These are phyloP conservation scores for Dromas ardeola DNA, from an alignment of 2,113 vertebrate genomes.

Conservation along the genomic window DNA sequence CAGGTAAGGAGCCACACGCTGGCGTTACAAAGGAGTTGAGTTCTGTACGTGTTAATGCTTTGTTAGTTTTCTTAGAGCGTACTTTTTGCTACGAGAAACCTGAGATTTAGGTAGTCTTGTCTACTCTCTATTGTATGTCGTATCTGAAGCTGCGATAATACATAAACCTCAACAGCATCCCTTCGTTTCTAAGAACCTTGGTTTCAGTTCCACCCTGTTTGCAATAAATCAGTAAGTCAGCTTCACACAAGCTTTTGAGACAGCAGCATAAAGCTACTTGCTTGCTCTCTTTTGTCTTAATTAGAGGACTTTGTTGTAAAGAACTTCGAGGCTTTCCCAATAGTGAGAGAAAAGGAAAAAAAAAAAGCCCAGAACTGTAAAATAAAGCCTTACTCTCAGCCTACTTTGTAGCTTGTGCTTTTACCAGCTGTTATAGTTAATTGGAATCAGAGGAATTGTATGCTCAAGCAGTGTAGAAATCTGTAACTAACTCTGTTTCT, in stretches of 20 bases:
- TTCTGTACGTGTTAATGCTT: background rate
- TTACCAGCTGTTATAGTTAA: slow-evolving; percentile 25
- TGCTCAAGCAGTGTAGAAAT: background rate
- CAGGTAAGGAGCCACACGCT: background rate
- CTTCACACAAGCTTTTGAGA: background rate
- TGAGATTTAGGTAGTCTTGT: background rate
- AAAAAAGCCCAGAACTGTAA: background rate
- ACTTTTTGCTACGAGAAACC: background rate
- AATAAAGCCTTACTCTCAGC: background rate
- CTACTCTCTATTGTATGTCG: fast-evolving
- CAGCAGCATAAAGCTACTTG: background rate
- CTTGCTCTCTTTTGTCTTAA: slow-evolving; percentile 39
- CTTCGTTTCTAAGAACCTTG: background rate
- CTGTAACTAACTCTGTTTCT: background rate
- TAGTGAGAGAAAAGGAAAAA: background rate
- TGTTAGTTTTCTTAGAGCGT: background rate
- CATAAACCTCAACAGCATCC: background rate
- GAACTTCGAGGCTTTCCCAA: background rate
- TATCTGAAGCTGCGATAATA: background rate
- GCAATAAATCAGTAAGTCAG: background rate
- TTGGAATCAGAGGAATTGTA: slow-evolving; percentile 15
- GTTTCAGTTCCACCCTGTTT: background rate
- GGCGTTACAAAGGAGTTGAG: background rate
- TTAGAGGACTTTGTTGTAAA: slow-evolving; percentile 1
- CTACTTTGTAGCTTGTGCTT: background rate